Conservation (phyloP, 37 sponge, comb jelly and placozoan species). For the Bolinopsis microptera region DNA sequence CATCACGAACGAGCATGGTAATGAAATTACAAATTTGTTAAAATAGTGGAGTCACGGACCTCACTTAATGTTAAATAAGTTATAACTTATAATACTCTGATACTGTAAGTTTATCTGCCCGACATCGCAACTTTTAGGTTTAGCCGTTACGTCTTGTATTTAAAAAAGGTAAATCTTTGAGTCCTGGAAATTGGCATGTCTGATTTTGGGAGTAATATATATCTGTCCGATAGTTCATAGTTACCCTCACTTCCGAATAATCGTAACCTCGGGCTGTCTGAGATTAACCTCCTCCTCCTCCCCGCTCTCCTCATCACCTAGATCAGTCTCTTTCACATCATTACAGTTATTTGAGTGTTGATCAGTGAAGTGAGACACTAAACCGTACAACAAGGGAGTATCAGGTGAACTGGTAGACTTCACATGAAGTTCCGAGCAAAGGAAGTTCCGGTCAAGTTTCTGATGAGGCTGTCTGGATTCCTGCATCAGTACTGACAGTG, state of each 20-base stretch:
- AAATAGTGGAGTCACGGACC: too few species aligned
- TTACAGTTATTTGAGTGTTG: constrained; percentile 33
- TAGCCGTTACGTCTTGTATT: too few species aligned
- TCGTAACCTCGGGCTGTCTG: constrained; percentile 23
- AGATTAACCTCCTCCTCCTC: background rate
- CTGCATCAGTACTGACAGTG: constrained; percentile 72
- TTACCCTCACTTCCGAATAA: constrained; percentile 17
- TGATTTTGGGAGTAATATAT: too few species aligned
- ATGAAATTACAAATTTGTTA: too few species aligned
- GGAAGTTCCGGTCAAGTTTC: constrained; percentile 72
- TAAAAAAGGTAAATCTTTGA: too few species aligned
- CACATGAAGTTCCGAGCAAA: constrained; percentile 71
- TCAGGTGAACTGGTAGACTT: background rate
- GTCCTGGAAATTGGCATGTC: too few species aligned
- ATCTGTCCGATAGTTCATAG: too few species aligned
- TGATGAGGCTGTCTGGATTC: constrained; percentile 79
- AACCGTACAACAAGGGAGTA: constrained; percentile 70
- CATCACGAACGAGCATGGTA: too few species aligned
- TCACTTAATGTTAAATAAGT: too few species aligned
- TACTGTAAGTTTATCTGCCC: too few species aligned
- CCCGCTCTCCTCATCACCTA: background rate
- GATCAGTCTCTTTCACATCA: background rate
- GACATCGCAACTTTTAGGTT: too few species aligned
- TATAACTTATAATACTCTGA: too few species aligned
- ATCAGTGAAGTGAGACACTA: constrained; percentile 66